These are phyloP conservation scores for Cottoperca gobio DNA, from an alignment of 2,797 vertebrate species.

Conservation along the genomic window DNA sequence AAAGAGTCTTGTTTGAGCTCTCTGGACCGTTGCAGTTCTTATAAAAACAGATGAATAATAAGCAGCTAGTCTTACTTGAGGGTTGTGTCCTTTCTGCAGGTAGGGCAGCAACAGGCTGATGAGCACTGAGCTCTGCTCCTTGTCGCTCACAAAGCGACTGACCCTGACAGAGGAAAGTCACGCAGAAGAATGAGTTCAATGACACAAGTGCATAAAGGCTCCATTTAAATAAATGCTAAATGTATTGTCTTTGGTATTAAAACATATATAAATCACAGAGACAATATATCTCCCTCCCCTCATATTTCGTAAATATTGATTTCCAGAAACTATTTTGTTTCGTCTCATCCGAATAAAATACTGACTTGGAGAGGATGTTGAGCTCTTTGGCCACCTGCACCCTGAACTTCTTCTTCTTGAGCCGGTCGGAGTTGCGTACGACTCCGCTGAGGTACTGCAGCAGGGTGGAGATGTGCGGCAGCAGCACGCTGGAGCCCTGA, in stretches of 20 bases:
- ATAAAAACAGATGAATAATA: background rate
- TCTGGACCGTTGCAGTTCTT: background rate
- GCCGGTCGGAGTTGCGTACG: slow-evolving; percentile 88
- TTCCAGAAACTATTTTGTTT: too few relatives aligned
- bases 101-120: slow-evolving; percentile 92
- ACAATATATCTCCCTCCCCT: too few relatives aligned
- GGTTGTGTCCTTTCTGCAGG: slow-evolving; percentile 87
- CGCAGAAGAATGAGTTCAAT: background rate
- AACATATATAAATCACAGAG: too few relatives aligned
- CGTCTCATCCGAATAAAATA: background rate
- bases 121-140: slow-evolving; percentile 93
- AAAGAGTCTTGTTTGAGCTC: background rate
- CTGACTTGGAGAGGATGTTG: slow-evolving; percentile 97
- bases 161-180: slow-evolving; percentile 79
- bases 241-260: too few relatives aligned
- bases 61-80: slow-evolving; percentile 81
- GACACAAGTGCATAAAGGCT: background rate
- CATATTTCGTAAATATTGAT: too few relatives aligned
- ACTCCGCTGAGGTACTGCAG: slow-evolving; percentile 91
- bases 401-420: slow-evolving; percentile 92
- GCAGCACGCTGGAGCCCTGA: slow-evolving; percentile 88
- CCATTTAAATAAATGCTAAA: too few relatives aligned
- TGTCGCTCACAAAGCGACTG: slow-evolving; percentile 93
- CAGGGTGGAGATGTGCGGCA: slow-evolving; percentile 91
- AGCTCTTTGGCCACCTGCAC: slow-evolving; percentile 94